phyloP scores from a whole-genome alignment of 2,888 invertebrate genomes.

The Gari tellinella region DNA sequence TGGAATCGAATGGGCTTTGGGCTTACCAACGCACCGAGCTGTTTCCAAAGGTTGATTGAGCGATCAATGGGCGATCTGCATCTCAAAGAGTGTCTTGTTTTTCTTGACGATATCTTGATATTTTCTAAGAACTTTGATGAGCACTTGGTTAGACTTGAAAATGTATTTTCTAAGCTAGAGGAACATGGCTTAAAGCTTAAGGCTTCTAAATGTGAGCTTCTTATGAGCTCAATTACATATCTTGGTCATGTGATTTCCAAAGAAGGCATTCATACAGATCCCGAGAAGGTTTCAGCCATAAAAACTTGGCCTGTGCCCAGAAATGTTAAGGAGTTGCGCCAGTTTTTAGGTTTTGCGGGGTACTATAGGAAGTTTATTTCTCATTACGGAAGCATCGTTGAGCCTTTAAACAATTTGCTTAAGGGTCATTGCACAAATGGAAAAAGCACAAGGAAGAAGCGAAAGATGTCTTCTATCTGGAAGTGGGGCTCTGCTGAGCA shows the following conservation, averaged over 20 bases:
- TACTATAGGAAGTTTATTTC: slow-evolving; percentile 24
- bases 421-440: slow-evolving; percentile 18
- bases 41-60: no score
- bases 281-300: slow-evolving; percentile 15
- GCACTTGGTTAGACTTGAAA: slow-evolving; percentile 10
- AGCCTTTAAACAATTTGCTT: slow-evolving; percentile 17
- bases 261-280: slow-evolving; percentile 27
- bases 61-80: slow-evolving; percentile 34
- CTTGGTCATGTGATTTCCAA: no score
- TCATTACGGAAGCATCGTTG: slow-evolving; percentile 2
- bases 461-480: no score
- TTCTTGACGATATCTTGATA: slow-evolving; percentile 25
- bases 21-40: no score
- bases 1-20: no score
- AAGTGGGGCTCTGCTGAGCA: slow-evolving; percentile 11
- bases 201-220: slow-evolving; percentile 28
- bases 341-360: slow-evolving; percentile 24
- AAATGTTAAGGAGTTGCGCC: no score
- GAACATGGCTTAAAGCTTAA: slow-evolving; percentile 20
- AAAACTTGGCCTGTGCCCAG: no score
- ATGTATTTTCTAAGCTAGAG: slow-evolving; percentile 11
- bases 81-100: slow-evolving; percentile 29
- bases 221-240: slow-evolving; percentile 8
- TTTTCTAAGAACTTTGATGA: slow-evolving; percentile 10
- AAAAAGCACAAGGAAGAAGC: no score